Evolutionary conservation across 1,140 invertebrate genomes (phyloP).

Genomic region (Apolygus lucorum): DNA sequence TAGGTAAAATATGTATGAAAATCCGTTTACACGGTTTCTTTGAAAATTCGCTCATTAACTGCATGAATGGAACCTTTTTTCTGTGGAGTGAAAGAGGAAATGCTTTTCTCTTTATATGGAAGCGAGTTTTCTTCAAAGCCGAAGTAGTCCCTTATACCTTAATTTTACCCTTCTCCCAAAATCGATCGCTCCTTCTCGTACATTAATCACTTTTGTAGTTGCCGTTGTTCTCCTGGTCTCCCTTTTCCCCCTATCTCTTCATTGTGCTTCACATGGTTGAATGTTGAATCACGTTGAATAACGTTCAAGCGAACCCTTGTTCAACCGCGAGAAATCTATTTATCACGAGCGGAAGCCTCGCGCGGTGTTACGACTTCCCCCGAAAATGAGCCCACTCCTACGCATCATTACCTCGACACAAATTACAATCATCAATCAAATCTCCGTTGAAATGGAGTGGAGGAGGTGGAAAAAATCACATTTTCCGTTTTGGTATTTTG

Average conservation of each 20-base stretch:
- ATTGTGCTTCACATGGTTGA: background rate
- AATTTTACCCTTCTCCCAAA: background rate
- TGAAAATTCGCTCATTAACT: no score
- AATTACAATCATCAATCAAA: constrained; percentile 6
- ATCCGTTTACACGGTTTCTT: background rate
- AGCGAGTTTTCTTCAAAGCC: background rate
- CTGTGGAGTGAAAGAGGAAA: background rate
- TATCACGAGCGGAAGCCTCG: background rate
- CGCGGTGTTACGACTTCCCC: background rate
- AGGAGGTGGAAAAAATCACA: no score
- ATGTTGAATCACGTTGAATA: constrained; percentile 1
- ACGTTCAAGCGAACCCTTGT: background rate
- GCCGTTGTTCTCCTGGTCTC: background rate
- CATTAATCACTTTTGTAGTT: background rate
- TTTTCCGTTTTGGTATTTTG: no score
- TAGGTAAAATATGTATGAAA: background rate
- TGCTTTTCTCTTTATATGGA: background rate
- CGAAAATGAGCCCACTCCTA: constrained; percentile 2
- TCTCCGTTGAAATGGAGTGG: background rate
- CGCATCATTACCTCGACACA: constrained; percentile 3
- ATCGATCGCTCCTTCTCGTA: background rate
- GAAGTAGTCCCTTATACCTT: background rate
- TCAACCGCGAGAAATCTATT: background rate
- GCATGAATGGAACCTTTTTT: no score
- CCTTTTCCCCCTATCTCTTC: background rate